Base-by-base conservation (phyloP, 2,888 invertebrate genomes). In the Agrilus cyanescens region DNA sequence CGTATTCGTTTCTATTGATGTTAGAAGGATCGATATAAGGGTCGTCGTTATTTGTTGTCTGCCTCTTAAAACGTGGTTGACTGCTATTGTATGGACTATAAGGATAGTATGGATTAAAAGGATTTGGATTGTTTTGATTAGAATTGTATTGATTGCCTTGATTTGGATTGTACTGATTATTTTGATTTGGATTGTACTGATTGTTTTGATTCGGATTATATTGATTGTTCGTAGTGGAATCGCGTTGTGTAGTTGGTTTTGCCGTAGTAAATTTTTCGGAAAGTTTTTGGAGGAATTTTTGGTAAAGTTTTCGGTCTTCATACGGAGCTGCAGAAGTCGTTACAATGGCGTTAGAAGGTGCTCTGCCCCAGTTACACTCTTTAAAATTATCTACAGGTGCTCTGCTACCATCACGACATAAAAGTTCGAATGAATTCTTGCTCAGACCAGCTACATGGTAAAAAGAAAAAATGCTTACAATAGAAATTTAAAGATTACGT, bases 271-370 rank as follows among this genome's bases (percentile, higher is more conserved):
- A 82, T 2, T 76, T 56, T 46, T 76, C 69, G 1, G 76, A 73
- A 12, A 80, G 69, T 52, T 73, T 76, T 53, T 76, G 69, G 1
- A 86, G 61, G 51, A 83, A 76, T 46, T 70, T 73, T 59, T 85
- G 84, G 55, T 76, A 83, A 60, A 67, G 66, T 43, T 62, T 66
- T 36, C 84, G 70, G 34, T 71, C 69, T 12, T 75, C 70, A 6
- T 65, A 61, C 7, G 72, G 63, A 6, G 79, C 79, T 0, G 86
- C 90, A 7, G 90, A 90, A n/a, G 85, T 83, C 2, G 86, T 83
- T 1, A 91, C 86, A 6, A 93, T 64, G 1, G 89, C 87, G 63
- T 89, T 83, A 0, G 88, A 78, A 0, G 89, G 89, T 10, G 86
- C 82, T 37, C 71, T 67, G 5, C 89, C 93, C 93, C 93, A 93